A percentile compares a stretch with the other conserved stretches of the same genome.
Evolutionary conservation across 2,113 vertebrate species (phyloP).

Genomic region (Carollia perspicillata): DNA sequence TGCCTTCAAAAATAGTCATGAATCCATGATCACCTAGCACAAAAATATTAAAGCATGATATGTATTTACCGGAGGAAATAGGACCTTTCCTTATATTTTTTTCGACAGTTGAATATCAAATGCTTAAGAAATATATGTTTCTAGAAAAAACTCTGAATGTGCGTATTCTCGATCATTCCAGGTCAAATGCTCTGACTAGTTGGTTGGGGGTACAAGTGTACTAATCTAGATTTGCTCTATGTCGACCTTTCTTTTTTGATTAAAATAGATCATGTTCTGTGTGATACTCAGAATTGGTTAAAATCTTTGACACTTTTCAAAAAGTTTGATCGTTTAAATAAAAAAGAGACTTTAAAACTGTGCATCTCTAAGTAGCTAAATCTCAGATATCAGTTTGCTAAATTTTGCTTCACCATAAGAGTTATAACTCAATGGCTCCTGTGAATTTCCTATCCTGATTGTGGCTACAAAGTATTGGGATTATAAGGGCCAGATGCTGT

Average conservation of each 20-base stretch:
- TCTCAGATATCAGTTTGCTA: not conserved
- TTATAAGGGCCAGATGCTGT: not conserved
- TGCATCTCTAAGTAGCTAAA: not conserved
- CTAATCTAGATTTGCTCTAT: not conserved
- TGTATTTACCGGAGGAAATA: not conserved
- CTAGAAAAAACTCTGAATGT: not conserved
- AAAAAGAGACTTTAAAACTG: not conserved
- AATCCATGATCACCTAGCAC: not conserved
- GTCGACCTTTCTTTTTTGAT: not conserved
- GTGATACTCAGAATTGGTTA: not conserved
- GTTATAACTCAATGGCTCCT: not conserved
- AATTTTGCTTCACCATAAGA: not conserved
- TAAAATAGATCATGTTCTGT: not conserved
- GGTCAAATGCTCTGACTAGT: not conserved
- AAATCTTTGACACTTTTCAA: not conserved
- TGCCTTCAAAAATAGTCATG: not conserved
- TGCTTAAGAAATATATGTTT: not conserved
- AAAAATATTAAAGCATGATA: not conserved
- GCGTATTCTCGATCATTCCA: not conserved
- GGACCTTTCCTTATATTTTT: not conserved
- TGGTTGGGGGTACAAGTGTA: not conserved
- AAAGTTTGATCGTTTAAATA: not conserved
- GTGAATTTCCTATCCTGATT: not conserved
- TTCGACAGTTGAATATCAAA: not conserved
- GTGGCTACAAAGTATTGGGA: not conserved